Percentiles rank a stretch among this genome's conserved stretches.
Evolutionary conservation across 2,113 vertebrate species (phyloP).

Genomic region (Aphyosemion australe): DNA sequence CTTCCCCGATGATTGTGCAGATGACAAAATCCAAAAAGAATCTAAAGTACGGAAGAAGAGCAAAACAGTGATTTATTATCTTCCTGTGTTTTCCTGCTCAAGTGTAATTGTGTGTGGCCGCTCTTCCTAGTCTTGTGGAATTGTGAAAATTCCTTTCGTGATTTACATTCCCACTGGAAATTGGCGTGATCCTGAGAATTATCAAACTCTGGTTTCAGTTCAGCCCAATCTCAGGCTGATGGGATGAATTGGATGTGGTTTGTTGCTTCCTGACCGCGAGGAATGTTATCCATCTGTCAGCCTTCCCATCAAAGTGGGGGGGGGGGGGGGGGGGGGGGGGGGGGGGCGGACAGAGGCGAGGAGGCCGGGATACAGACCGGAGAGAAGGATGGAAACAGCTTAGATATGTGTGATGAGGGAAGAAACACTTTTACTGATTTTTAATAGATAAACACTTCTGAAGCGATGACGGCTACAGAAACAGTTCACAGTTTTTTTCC

Average conservation of each 20-base stretch:
- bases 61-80: neutral
- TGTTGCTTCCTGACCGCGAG: constrained; percentile 59
- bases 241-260: constrained; percentile 53
- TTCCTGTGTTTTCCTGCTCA: neutral
- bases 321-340: constrained; percentile 14
- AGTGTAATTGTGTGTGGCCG: constrained; percentile 20
- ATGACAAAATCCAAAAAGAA: neutral
- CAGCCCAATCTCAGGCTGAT: constrained; percentile 33
- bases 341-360: constrained; percentile 15
- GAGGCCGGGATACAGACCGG: constrained; percentile 8
- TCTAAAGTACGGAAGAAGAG: neutral
- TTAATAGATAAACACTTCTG: no score
- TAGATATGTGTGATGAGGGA: neutral
- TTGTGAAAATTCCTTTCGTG: constrained; percentile 21
- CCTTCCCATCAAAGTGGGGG: constrained; percentile 9
- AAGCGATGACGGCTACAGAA: no score
- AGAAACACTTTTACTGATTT: neutral
- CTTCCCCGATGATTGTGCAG: neutral
- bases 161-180: constrained; percentile 47
- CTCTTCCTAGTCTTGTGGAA: constrained; percentile 14
- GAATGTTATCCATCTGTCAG: constrained; percentile 61
- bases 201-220: constrained; percentile 32
- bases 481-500: no score
- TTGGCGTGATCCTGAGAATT: constrained; percentile 44
- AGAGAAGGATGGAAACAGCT: neutral